phyloP scores from a whole-genome alignment of 2,888 invertebrate species.

The Xylophagus ater region DNA sequence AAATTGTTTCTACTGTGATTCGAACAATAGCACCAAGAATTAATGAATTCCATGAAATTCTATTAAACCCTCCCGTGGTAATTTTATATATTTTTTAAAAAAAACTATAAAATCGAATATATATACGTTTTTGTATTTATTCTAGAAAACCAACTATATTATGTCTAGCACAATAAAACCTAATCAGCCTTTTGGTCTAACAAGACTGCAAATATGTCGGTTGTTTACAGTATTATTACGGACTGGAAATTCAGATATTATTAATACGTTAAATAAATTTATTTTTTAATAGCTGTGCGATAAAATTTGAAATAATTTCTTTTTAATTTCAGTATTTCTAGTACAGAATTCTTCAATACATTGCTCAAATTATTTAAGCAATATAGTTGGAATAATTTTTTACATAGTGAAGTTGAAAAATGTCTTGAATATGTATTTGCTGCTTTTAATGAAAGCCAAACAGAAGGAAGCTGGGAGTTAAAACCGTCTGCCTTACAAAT shows the following conservation, averaged over 20 bases:
- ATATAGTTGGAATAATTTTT: conserved; percentile 89
- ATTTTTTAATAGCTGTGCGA: background rate
- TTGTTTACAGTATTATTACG: conserved; percentile 65
- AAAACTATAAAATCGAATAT: too few relatives aligned
- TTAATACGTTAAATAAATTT: conserved; percentile 46
- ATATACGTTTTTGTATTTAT: too few relatives aligned
- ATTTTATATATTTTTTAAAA: conserved; percentile 24
- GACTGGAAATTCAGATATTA: conserved; percentile 60
- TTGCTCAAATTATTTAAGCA: conserved; percentile 79
- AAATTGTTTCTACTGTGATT: conserved; percentile 50
- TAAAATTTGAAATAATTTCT: conserved; percentile 1
- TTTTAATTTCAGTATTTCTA: conserved; percentile 28
- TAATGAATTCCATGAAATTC: conserved; percentile 55
- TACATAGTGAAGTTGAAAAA: conserved; percentile 81
- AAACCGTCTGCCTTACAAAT: conserved; percentile 43
- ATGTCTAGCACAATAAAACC: too few relatives aligned
- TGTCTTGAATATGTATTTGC: conserved; percentile 61
- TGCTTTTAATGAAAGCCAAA: conserved; percentile 29
- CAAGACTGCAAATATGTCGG: conserved; percentile 67
- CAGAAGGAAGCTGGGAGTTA: conserved; percentile 24
- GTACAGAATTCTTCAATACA: conserved; percentile 47
- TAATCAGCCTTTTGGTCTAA: conserved; percentile 67
- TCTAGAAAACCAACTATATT: conserved; percentile 50
- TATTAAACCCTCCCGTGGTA: conserved; percentile 60
- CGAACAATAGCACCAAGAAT: conserved; percentile 54